Base-by-base conservation (phyloP, 2,888 invertebrate species). In the Cryptophagus acutangulus region DNA sequence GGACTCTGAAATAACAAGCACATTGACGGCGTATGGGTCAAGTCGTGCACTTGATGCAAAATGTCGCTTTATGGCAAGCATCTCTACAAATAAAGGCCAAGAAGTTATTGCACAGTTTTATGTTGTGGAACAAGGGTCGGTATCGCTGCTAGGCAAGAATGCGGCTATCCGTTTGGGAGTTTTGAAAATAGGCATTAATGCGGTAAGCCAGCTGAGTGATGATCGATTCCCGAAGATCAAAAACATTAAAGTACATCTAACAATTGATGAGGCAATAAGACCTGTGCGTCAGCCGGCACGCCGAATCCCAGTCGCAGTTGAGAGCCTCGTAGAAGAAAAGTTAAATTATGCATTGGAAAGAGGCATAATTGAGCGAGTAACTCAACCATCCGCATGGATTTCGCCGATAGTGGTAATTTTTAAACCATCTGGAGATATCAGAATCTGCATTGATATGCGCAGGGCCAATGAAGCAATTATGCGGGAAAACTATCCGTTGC, bases 381-480 rank as follows among this genome's bases (percentile, higher is more conserved):
- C 36, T 4, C 55, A 51, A 20, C 57, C 58, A 18, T 52, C 52
- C 48, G 24, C 38, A 17, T 66, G 65, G 62, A 52, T 66, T 43
- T 59, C 63, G 48, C 54, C 58, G 8, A 45, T 62, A 6, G 58
- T 58, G 3, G 40, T 58, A 15, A 55, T 54, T n/a, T 49, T 55
- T 25, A 59, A 60, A 40, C 45, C 43, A 31, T 46, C 48, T 38
- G 56, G 51, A 2, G 51, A 51, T 16, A 48, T 62, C 10, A 43
- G 57, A 2, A 36, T 62, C 15, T 59, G 61, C 38, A 40, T 60
- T 17, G 61, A 62, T 43, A 65, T 66, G 58, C 45, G 59, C 5
- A 43, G 63, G 17, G 52, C 61, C 41, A 65, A 66, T 46, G 48
- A 46, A 40, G 62, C 63, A 1, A 57, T 65, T n/a, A 30, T 45